Conservation (phyloP, 2,888 invertebrate species). For the Drosophila mimetica region DNA sequence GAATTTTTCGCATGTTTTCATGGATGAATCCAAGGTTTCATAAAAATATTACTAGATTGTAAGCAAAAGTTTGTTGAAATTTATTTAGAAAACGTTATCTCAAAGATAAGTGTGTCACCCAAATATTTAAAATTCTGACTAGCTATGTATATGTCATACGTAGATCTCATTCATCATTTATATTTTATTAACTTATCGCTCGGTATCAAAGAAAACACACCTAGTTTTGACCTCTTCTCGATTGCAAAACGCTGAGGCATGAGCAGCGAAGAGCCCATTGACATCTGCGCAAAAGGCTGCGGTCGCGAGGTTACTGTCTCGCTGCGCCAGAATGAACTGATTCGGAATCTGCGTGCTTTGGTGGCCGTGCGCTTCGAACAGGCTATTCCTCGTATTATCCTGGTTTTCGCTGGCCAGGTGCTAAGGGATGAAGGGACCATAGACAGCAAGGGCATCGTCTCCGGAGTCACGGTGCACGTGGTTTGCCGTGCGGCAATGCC, state of each 20-base stretch:
- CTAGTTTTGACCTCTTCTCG: not conserved
- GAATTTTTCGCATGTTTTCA: no score
- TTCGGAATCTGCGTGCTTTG: slow-evolving; percentile 60
- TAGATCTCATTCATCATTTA: not conserved
- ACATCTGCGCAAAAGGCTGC: slow-evolving; percentile 58
- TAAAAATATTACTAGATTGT: no score
- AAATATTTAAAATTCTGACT: not conserved
- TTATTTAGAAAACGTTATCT: no score
- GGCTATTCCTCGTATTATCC: slow-evolving; percentile 44
- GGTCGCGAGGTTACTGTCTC: slow-evolving; percentile 43
- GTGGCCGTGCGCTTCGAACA: slow-evolving; percentile 63
- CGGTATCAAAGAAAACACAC: slow-evolving; percentile 1
- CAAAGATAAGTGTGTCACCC: not conserved
- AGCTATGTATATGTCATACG: not conserved
- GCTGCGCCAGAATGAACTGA: slow-evolving; percentile 56
- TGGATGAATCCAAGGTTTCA: no score
- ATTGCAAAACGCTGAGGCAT: slow-evolving; percentile 6
- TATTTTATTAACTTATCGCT: slow-evolving; percentile 6
- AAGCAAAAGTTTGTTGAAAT: no score
- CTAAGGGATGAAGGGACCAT: slow-evolving; percentile 62
- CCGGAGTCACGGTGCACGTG: slow-evolving; percentile 65
- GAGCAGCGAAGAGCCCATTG: slow-evolving; percentile 35
- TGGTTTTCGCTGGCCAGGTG: slow-evolving; percentile 61
- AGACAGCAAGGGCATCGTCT: slow-evolving; percentile 54
- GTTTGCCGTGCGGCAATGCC: slow-evolving; percentile 34